Evolutionary conservation across 1,140 invertebrate species (phyloP).

Genomic region (Holcopasites calliopsidis): DNA sequence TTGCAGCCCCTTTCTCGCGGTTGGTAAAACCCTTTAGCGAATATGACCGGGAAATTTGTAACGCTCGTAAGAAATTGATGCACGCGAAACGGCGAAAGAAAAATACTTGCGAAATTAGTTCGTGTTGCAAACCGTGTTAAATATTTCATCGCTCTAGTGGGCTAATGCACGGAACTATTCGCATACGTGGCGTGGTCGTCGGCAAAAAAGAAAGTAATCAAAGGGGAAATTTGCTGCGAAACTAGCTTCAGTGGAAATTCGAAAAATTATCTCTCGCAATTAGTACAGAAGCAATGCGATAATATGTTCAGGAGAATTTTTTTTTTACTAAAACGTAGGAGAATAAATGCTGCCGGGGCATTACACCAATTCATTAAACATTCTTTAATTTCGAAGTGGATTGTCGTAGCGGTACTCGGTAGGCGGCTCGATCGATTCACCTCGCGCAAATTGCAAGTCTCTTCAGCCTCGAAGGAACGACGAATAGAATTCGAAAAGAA

Average conservation of each 20-base stretch:
- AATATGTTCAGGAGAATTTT: too few species aligned
- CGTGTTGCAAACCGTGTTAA: neutral
- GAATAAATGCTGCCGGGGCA: too few species aligned
- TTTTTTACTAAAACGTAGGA: too few species aligned
- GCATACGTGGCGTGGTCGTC: neutral
- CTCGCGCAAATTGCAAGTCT: neutral
- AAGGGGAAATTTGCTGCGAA: neutral
- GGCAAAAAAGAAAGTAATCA: slow-evolving; percentile 4
- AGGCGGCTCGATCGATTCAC: neutral
- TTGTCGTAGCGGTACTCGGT: too few species aligned
- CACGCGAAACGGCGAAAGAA: slow-evolving; percentile 9
- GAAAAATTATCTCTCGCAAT: neutral
- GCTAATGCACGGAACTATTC: neutral
- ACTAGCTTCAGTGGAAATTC: neutral
- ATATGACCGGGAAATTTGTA: neutral
- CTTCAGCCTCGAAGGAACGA: neutral
- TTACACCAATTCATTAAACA: too few species aligned
- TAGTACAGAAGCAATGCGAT: too few species aligned
- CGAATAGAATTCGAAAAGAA: neutral
- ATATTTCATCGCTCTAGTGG: slow-evolving; percentile 17
- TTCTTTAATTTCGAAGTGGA: too few species aligned
- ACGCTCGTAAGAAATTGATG: slow-evolving; percentile 10
- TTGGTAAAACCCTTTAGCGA: too few species aligned
- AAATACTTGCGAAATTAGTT: slow-evolving; percentile 25
- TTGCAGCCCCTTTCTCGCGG: neutral